Evolutionary conservation across 1,140 invertebrate species (phyloP).

Genomic region (Procambarus clarkii): DNA sequence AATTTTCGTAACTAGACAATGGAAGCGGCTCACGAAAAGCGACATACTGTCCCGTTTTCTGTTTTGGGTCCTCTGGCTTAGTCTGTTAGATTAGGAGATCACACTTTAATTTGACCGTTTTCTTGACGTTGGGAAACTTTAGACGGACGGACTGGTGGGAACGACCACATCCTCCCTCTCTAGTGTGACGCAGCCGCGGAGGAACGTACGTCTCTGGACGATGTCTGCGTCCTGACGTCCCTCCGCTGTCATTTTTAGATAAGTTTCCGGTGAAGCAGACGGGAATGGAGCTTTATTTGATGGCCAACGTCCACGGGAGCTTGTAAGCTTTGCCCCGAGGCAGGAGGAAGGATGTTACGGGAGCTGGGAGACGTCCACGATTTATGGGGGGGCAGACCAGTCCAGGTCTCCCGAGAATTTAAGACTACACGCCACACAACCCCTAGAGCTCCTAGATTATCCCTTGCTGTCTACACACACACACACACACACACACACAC

Average conservation of each 20-base stretch:
- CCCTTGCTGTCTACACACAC: background rate
- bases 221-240: constrained; percentile 20
- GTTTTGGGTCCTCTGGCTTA: no score
- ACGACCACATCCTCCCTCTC: no score
- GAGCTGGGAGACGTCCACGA: background rate
- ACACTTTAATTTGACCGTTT: no score
- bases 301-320: constrained; percentile 35
- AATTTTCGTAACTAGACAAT: no score
- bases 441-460: background rate
- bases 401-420: constrained; percentile 24
- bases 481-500: background rate
- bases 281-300: constrained; percentile 51
- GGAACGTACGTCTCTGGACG: background rate
- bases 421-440: constrained; percentile 19
- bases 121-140: no score
- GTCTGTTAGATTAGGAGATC: no score
- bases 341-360: constrained; percentile 40
- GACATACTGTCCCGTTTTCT: no score
- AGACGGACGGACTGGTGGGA: no score
- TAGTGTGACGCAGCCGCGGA: no score
- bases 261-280: constrained; percentile 39
- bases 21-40: no score
- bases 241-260: constrained; percentile 26
- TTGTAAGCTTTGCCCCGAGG: constrained; percentile 35
- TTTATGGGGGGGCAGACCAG: constrained; percentile 38